Conservation (phyloP, 2,113 vertebrate species). For the Aphelocoma coerulescens region DNA sequence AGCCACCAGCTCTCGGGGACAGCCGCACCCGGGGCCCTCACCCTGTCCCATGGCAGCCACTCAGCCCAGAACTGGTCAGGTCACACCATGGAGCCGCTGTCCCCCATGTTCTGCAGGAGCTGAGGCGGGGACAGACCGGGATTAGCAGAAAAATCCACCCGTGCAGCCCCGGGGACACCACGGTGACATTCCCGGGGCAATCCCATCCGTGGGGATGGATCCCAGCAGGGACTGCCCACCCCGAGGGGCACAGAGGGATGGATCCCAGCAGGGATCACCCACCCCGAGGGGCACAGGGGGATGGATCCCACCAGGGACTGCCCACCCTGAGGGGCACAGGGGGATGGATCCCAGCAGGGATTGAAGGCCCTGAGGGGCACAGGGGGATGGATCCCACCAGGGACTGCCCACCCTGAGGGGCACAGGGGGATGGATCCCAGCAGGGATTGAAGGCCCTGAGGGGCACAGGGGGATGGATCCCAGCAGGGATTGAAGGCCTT, state of each 20-base stretch:
- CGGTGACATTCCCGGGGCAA: fast-evolving
- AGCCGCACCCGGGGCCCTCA: fast-evolving
- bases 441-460: too few species aligned
- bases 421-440: too few species aligned
- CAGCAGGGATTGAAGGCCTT: too few species aligned
- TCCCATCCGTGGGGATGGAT: fast-evolving
- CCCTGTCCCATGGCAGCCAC: fast-evolving
- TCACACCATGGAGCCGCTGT: constrained; percentile 80
- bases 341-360: too few species aligned
- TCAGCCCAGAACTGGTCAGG: fast-evolving
- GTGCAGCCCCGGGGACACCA: fast-evolving
- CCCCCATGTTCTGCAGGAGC: constrained; percentile 76
- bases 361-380: neutral
- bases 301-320: neutral
- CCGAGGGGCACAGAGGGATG: too few species aligned
- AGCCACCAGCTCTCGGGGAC: neutral
- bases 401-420: too few species aligned
- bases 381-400: too few species aligned
- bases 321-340: too few species aligned
- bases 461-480: too few species aligned
- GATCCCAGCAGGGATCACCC: too few species aligned
- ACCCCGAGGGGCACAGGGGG: neutral
- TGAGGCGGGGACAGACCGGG: neutral
- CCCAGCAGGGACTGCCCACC: too few species aligned
- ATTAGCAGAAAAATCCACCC: neutral